Conservation (phyloP, 2,113 vertebrate species). For the Podocnemis expansa region DNA sequence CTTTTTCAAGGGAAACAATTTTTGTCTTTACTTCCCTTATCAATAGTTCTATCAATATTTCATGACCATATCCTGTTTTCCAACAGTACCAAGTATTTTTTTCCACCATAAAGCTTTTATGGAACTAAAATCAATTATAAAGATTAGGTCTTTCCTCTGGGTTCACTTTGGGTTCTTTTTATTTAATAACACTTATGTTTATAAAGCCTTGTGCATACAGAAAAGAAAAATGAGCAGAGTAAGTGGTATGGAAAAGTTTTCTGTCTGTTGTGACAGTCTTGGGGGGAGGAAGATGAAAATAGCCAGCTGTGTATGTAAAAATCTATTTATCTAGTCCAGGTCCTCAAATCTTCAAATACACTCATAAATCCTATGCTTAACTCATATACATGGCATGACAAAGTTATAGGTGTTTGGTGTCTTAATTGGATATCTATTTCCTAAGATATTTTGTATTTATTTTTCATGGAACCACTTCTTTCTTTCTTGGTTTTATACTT, state of each 20-base stretch:
- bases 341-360: neutral
- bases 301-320: neutral
- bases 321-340: neutral
- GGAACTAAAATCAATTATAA: neutral
- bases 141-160: neutral
- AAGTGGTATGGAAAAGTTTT: neutral
- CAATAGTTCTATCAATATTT: neutral
- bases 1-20: neutral
- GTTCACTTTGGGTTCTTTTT: neutral
- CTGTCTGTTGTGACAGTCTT: neutral
- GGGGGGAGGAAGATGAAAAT: neutral
- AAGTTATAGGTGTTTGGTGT: neutral
- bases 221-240: neutral
- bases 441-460: neutral
- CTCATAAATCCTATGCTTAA: neutral
- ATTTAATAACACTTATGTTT: neutral
- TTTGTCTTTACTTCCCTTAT: neutral
- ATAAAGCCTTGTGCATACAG: neutral
- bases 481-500: neutral
- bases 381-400: neutral
- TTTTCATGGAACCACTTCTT: neutral
- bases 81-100: neutral
- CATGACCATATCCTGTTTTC: neutral
- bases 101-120: neutral
- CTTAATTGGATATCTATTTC: neutral